Evolutionary conservation across 2,113 vertebrate genomes (phyloP).

Genomic region (Rhinopomastus cyanomelas): DNA sequence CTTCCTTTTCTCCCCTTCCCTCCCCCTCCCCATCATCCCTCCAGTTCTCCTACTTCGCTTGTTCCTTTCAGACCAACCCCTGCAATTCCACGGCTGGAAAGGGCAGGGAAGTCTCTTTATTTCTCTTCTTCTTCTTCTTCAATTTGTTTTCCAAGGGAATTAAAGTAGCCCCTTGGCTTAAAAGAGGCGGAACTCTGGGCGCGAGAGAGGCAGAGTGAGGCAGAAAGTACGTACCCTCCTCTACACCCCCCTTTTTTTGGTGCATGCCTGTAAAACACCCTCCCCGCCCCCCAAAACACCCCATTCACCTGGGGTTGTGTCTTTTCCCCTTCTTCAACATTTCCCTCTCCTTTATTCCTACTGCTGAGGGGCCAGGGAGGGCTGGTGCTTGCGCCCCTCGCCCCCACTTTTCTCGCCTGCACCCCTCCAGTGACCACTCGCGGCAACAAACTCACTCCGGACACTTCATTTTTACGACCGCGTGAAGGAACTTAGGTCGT

Average conservation of each 20-base stretch:
- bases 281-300: too few relatives aligned
- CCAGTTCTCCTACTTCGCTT: too few relatives aligned
- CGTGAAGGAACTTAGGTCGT: slow-evolving; percentile 14
- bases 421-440: neutral
- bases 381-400: neutral
- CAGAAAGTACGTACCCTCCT: neutral
- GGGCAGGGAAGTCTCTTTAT: neutral
- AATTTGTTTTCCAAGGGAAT: neutral
- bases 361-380: too few relatives aligned
- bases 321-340: neutral
- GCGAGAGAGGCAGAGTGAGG: neutral
- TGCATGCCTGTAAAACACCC: neutral
- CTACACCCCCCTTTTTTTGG: neutral
- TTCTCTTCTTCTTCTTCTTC: too few relatives aligned
- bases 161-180: neutral
- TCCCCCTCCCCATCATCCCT: too few relatives aligned
- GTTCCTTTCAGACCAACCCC: neutral
- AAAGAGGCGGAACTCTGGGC: neutral
- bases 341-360: neutral
- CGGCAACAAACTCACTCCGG: slow-evolving; percentile 9
- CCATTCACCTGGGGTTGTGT: neutral
- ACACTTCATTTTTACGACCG: slow-evolving; percentile 11
- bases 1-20: neutral
- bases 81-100: neutral
- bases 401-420: neutral